A percentile compares a stretch with the other conserved stretches of the same genome.
phyloP scores from a whole-genome alignment of 2,113 vertebrate genomes.

The Oncorhynchus clarkii region DNA sequence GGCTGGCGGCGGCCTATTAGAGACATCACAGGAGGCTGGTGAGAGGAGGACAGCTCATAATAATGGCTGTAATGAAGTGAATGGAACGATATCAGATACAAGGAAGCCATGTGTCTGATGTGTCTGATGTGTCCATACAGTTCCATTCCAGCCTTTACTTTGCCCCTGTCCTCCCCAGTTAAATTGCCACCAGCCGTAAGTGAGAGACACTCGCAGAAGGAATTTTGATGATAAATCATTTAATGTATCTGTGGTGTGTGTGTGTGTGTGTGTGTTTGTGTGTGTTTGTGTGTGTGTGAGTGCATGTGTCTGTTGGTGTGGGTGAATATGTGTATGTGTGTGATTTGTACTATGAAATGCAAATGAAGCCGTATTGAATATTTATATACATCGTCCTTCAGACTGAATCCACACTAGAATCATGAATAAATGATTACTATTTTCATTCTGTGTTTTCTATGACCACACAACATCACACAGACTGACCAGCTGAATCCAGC shows the following conservation, averaged over 20 bases:
- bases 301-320: too few relatives aligned
- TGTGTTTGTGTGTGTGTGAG: background rate
- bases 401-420: conserved; percentile 57
- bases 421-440: conserved; percentile 52
- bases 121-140: too few relatives aligned
- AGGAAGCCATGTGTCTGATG: too few relatives aligned
- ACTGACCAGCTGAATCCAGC: too few relatives aligned
- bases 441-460: conserved; percentile 13
- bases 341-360: background rate
- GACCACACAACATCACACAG: too few relatives aligned
- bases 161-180: too few relatives aligned
- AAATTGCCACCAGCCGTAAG: too few relatives aligned
- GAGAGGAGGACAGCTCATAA: too few relatives aligned
- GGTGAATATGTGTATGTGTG: too few relatives aligned
- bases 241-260: background rate
- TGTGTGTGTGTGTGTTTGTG: background rate
- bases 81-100: too few relatives aligned
- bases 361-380: background rate
- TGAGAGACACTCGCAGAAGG: conserved; percentile 11
- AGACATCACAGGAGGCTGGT: background rate
- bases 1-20: conserved; percentile 47
- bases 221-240: conserved; percentile 29
- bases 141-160: too few relatives aligned
- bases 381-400: background rate
- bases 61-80: too few relatives aligned